Conservation (phyloP, 2,888 invertebrate species). For the Busseola fusca region DNA sequence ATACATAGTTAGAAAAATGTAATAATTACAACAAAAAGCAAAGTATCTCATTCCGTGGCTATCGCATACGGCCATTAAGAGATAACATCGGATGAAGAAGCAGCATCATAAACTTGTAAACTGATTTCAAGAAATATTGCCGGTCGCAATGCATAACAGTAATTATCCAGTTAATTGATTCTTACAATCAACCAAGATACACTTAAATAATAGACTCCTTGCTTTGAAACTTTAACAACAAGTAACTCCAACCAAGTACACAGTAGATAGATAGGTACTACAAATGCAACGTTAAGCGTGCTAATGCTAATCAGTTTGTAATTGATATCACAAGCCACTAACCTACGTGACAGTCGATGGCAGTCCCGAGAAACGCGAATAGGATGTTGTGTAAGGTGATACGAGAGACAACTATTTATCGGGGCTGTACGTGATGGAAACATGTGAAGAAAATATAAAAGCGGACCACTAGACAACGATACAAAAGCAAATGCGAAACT, state of each 20-base stretch:
- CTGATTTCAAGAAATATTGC: constrained; percentile 35
- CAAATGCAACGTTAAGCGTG: constrained; percentile 31
- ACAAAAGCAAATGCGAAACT: neutral
- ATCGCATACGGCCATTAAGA: constrained; percentile 28
- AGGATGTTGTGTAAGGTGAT: constrained; percentile 52
- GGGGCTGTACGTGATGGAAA: constrained; percentile 1
- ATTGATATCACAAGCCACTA: constrained; percentile 42
- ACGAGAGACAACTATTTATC: constrained; percentile 23
- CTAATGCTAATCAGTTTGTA: constrained; percentile 48
- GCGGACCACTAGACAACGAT: neutral
- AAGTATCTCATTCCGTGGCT: constrained; percentile 1
- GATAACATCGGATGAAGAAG: constrained; percentile 37
- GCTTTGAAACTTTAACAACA: neutral
- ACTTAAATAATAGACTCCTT: constrained; percentile 11
- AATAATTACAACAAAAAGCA: constrained; percentile 22
- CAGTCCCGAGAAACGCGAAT: constrained; percentile 38
- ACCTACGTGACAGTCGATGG: constrained; percentile 37
- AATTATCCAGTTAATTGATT: constrained; percentile 43
- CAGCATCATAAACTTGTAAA: constrained; percentile 31
- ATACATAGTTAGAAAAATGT: constrained; percentile 9
- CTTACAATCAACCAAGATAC: constrained; percentile 23
- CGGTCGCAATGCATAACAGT: constrained; percentile 28
- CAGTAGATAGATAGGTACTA: neutral
- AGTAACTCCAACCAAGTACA: neutral
- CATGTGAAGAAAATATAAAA: constrained; percentile 32